Conservation (phyloP, 92 coral and sea anemone species). For the Scolanthus callimorphus region DNA sequence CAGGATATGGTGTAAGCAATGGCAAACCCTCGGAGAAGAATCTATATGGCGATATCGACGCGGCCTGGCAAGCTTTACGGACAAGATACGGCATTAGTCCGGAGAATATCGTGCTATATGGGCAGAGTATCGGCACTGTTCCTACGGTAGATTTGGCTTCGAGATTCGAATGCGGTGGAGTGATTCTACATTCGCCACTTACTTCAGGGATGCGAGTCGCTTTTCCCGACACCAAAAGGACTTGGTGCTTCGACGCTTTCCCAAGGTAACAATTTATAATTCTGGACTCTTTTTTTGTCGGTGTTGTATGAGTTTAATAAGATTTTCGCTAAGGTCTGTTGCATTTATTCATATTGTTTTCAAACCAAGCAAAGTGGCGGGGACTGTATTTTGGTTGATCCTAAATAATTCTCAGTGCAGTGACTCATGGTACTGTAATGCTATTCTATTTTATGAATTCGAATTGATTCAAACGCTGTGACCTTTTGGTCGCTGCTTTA, state of each 20-base stretch:
- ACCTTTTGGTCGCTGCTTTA: no score
- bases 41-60: constrained; percentile 96
- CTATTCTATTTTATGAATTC: no score
- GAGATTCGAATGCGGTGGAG: constrained; percentile 96
- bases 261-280: no score
- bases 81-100: constrained; percentile 89
- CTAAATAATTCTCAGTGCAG: no score
- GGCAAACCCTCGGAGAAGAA: constrained; percentile 94
- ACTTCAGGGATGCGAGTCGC: constrained; percentile 99
- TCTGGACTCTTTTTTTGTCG: no score
- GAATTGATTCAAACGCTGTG: no score
- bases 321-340: no score
- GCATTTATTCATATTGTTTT: neutral
- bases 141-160: constrained; percentile 99
- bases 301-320: no score
- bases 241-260: constrained; percentile 99
- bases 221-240: constrained; percentile 95
- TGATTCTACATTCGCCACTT: constrained; percentile 92
- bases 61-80: constrained; percentile 92
- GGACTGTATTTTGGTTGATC: no score
- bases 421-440: no score
- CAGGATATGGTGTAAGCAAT: constrained; percentile 97
- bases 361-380: neutral
- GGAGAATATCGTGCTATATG: constrained; percentile 88
- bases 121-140: constrained; percentile 99